Percentiles rank a stretch among this genome's conserved stretches.
These are phyloP conservation scores for Ormyrus nitidulus DNA, from an alignment of 2,888 invertebrate species.

Conservation along the genomic window DNA sequence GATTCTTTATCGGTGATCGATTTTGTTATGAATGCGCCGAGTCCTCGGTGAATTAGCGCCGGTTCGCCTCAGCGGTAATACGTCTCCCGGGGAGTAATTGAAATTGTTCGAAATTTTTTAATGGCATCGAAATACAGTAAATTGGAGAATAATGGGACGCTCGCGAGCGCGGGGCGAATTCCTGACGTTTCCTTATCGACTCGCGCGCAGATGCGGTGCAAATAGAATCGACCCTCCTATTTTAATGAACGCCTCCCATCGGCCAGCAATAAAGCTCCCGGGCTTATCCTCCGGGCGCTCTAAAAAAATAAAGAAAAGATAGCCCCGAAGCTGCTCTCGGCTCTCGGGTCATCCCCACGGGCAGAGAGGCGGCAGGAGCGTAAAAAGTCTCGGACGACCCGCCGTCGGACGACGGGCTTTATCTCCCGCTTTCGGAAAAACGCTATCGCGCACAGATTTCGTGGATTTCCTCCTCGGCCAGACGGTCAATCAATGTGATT, in stretches of 20 bases:
- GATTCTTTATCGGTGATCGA: constrained; percentile 26
- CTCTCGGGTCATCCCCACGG: neutral
- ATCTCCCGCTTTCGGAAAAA: constrained; percentile 21
- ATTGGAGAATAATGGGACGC: no score
- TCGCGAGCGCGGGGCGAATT: neutral
- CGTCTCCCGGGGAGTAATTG: no score
- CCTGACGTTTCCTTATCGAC: neutral
- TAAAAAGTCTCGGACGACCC: constrained; percentile 18
- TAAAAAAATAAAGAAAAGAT: neutral
- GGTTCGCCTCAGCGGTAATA: neutral
- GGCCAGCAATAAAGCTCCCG: neutral
- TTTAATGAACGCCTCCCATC: neutral
- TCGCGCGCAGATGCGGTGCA: neutral
- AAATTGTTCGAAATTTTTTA: no score
- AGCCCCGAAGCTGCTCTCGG: no score
- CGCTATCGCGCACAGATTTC: constrained; percentile 32
- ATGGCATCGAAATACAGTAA: no score
- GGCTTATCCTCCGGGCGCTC: neutral
- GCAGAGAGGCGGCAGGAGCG: neutral
- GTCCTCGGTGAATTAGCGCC: neutral
- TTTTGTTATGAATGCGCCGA: constrained; percentile 2
- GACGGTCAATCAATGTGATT: constrained; percentile 73
- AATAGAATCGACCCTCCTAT: neutral
- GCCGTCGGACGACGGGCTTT: neutral
- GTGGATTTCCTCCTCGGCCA: constrained; percentile 48